Evolutionary conservation across 1,140 invertebrate species (phyloP).

Genomic region (Drosophila subobscura): DNA sequence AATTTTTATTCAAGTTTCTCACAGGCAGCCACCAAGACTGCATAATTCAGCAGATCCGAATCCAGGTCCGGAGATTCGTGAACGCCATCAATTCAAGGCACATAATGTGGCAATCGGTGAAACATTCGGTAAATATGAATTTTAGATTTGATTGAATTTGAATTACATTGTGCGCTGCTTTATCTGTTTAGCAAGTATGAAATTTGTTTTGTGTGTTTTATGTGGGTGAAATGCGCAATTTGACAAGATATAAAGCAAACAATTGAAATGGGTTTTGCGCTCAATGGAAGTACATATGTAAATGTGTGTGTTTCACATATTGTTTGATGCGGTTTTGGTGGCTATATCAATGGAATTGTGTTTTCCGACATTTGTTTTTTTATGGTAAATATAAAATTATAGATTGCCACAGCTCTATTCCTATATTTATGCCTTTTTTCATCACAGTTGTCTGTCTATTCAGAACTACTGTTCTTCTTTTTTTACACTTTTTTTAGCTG

Average conservation of each 20-base stretch:
- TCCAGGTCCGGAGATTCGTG: background rate
- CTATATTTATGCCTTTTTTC: too few relatives aligned
- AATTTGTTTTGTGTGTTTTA: background rate
- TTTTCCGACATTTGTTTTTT: too few relatives aligned
- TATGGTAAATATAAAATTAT: too few relatives aligned
- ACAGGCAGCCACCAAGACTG: conserved; percentile 20
- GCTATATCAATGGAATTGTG: too few relatives aligned
- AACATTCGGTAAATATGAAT: conserved; percentile 52
- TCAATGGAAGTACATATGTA: background rate
- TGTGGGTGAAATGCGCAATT: conserved; percentile 12
- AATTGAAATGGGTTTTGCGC: conserved; percentile 5
- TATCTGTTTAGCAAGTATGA: background rate
- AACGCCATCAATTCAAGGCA: conserved; percentile 29
- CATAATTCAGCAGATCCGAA: conserved; percentile 23
- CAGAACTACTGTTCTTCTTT: too few relatives aligned
- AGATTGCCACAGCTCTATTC: too few relatives aligned
- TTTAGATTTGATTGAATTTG: conserved; percentile 45
- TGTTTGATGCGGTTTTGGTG: background rate
- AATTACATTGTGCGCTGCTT: conserved; percentile 20
- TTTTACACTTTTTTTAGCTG: too few relatives aligned
- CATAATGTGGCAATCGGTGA: conserved; percentile 34
- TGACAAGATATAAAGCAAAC: conserved; percentile 7
- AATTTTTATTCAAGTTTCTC: conserved; percentile 30
- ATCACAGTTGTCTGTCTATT: too few relatives aligned
- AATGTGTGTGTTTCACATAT: background rate